Evolutionary conservation across 2,797 vertebrate species (phyloP).

Genomic region (Ciconia nigra): DNA sequence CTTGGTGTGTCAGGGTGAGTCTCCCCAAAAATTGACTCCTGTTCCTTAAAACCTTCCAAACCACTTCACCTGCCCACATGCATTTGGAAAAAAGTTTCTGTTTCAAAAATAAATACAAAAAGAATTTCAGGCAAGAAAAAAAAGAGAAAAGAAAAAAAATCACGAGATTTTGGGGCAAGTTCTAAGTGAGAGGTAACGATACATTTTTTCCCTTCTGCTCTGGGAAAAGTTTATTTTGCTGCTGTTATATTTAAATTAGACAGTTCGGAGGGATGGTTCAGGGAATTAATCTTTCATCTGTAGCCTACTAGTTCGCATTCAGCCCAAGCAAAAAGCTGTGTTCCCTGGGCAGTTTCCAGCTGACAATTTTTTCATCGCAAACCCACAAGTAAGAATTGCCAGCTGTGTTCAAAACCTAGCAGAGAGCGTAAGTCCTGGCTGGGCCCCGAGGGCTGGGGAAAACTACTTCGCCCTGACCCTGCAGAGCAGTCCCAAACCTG

Average conservation of each 20-base stretch:
- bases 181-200: background rate
- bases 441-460: slow-evolving; percentile 7
- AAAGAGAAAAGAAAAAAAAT: background rate
- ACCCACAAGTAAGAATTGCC: background rate
- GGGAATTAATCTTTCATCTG: slow-evolving; percentile 57
- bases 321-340: slow-evolving; percentile 18
- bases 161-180: background rate
- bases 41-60: background rate
- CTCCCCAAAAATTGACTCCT: background rate
- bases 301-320: background rate
- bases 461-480: background rate
- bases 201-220: background rate
- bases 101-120: background rate
- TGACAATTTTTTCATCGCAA: slow-evolving; percentile 44
- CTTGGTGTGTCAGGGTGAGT: background rate
- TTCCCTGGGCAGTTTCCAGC: slow-evolving; percentile 23
- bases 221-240: slow-evolving; percentile 35
- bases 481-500: slow-evolving; percentile 4
- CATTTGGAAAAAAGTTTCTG: background rate
- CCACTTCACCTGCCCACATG: background rate
- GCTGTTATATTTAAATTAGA: slow-evolving; percentile 56
- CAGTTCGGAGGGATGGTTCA: background rate
- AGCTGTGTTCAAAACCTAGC: slow-evolving; percentile 33
- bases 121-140: background rate
- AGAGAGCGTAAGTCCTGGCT: background rate